These are phyloP conservation scores for Bradypodion ventrale DNA, from an alignment of 2,797 vertebrate genomes.

Conservation along the genomic window DNA sequence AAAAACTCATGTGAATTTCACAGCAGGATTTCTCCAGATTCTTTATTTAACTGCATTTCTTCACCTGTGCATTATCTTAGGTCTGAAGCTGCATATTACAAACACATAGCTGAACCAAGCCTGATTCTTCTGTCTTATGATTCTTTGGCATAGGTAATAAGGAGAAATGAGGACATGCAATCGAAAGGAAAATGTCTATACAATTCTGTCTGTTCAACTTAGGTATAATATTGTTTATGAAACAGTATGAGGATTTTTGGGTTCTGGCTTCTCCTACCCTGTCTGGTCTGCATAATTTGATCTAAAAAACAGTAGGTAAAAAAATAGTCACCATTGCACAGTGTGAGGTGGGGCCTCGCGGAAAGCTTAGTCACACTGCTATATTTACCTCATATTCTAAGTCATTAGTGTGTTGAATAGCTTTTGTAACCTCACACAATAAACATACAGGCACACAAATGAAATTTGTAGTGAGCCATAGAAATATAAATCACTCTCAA, in stretches of 20 bases:
- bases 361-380: slow-evolving; percentile 70
- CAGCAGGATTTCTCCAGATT: neutral
- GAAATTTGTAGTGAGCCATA: slow-evolving; percentile 50
- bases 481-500: slow-evolving; percentile 47
- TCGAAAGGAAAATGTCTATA: slow-evolving; percentile 52
- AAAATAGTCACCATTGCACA: slow-evolving; percentile 75
- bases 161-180: slow-evolving; percentile 65
- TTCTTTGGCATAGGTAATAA: slow-evolving; percentile 54
- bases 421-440: slow-evolving; percentile 50
- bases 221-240: slow-evolving; percentile 79
- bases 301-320: slow-evolving; percentile 77
- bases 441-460: slow-evolving; percentile 56
- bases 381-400: slow-evolving; percentile 76
- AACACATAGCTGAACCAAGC: slow-evolving; percentile 6
- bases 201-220: slow-evolving; percentile 60
- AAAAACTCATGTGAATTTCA: neutral
- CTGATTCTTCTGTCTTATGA: slow-evolving; percentile 39
- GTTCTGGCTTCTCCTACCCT: slow-evolving; percentile 69
- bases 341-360: slow-evolving; percentile 54
- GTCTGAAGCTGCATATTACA: neutral
- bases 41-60: slow-evolving; percentile 23
- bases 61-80: slow-evolving; percentile 18
- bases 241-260: slow-evolving; percentile 63
- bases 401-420: slow-evolving; percentile 64
- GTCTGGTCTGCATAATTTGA: slow-evolving; percentile 75